A percentile compares a stretch with the other conserved stretches of the same genome.
Conservation (phyloP, 64 coral and sea anemone species). For the Anthopleura sola region DNA sequence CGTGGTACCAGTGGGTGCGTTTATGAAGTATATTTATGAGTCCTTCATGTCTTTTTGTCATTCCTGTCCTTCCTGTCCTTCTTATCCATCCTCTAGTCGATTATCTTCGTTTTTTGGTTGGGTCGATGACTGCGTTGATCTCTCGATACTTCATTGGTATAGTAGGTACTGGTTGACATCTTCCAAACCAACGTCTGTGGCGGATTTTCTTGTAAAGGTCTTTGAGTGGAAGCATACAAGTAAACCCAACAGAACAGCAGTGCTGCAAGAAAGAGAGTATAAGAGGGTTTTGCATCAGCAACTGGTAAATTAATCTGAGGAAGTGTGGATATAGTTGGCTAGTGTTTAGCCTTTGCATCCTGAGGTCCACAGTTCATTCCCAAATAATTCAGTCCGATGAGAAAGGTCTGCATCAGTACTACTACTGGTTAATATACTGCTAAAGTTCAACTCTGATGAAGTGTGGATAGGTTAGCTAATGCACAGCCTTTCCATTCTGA, state of each 20-base stretch:
- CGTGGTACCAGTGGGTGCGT: too few species aligned
- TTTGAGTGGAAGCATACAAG: background rate
- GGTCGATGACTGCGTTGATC: background rate
- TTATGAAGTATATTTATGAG: too few species aligned
- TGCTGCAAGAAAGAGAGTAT: background rate
- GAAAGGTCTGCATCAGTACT: background rate
- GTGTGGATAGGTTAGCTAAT: too few species aligned
- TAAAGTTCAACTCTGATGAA: too few species aligned
- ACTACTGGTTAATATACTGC: too few species aligned
- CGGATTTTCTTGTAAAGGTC: background rate
- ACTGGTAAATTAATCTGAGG: background rate
- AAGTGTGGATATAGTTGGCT: background rate
- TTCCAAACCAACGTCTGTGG: background rate
- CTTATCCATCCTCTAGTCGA: background rate
- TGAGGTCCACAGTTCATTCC: too few species aligned
- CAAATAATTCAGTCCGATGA: background rate
- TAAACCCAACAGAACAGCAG: conserved; percentile 6
- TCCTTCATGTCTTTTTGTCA: too few species aligned
- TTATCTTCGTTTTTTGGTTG: background rate
- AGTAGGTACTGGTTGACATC: background rate
- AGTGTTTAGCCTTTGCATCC: too few species aligned
- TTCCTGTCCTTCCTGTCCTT: background rate
- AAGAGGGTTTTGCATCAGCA: background rate
- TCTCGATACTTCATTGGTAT: background rate
- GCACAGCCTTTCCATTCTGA: too few species aligned